Base-by-base conservation (phyloP, 2,888 invertebrate species). In the Drosophila rubida region DNA sequence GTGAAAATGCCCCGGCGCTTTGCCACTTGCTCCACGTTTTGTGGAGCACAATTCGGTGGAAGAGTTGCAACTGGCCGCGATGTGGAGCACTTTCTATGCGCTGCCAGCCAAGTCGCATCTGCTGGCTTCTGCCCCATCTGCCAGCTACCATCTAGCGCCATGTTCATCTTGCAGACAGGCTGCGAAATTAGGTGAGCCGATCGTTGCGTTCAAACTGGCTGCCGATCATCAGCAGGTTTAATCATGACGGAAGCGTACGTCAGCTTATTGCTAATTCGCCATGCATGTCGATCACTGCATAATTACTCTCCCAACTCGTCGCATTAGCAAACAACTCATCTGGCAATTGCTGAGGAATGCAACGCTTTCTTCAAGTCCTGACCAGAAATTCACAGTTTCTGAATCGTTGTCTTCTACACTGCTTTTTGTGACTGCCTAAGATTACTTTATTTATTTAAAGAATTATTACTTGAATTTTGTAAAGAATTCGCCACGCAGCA, bases 11-110 rank as follows among this genome's bases (percentile, higher is more conserved):
- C 25, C 9, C 16, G 25, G 27, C 42, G 30, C 25, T 22, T 41
- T n/a, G n/a, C n/a, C n/a, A n/a, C n/a, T 22, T 23, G 23, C 23
- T 5, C 22, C 41, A 50, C 44, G 23, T 37, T 64, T 74, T 54
- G 44, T 73, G 49, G 72, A 73, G 64, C 72, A 69, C 25, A 25
- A 25, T 6, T 25, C 19, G 19, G 19, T 55, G 35, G 51, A 60
- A 57, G 51, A 57, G 53, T 50, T 50, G 41, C 22, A 30, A 11
- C 30, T 11, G 0, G 30, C 30, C 8, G 39, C 50, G 55, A 67
- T 68, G 57, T 71, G 51, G 49, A 55, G 67, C 71, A 57, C 72
- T 72, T 72, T 69, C 74, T 73, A 57, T 59, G 51, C 41, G 22
- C 7, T 49, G 35, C 9, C 11, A 19, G 19, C 2, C 19, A 19